Base-by-base conservation (phyloP, 2,797 vertebrate genomes). In the Eidolon dupreanum region DNA sequence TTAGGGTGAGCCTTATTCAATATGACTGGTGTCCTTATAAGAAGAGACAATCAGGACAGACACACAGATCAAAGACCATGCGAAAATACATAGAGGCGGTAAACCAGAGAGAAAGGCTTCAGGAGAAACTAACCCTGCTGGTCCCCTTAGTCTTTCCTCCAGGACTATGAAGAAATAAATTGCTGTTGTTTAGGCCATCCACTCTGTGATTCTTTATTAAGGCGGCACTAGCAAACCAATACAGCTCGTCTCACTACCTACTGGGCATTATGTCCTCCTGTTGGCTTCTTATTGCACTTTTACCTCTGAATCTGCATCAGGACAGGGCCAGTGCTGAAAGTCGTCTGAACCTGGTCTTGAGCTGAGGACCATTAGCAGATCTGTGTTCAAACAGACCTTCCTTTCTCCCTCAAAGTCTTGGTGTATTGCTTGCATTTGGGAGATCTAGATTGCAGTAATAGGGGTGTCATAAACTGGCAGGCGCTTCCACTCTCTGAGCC, bases 91-190 rank as follows among this genome's bases (percentile, higher is more conserved):
- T 57, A 66, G 65, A 38, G 36, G 73, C 17, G 43, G 26, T 3
- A 65, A 49, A 38, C 11, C 49, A 77, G 41, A 24, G 82, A 61
- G 19, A 65, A 51, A 36, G 3, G 46, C 26, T 59, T 24, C 66
- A 79, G 49, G 86, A 81, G 66, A 68, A 41, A 74, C 33, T 3
- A 55, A 70, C 15, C 1, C 55, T 33, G 36, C 53, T 8, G 3
- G 9, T 26, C 17, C 53, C 68, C 65, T 86, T 86, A 88, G 11
- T 36, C 65, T 91, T 81, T 49, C 33, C 70, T 84, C 79, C 38
- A 84, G 51, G 41, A 61, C 41, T 2, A 26, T 1, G 28, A 53
- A 22, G 78, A 51, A 24, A 70, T 38, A 15, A 3, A 33, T 41
- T 57, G 83, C 86, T 17, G 51, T 68, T 57, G 84, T 43, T 55